Evolutionary conservation across 2,113 vertebrate genomes (phyloP).

Genomic region (Theristicus caerulescens): DNA sequence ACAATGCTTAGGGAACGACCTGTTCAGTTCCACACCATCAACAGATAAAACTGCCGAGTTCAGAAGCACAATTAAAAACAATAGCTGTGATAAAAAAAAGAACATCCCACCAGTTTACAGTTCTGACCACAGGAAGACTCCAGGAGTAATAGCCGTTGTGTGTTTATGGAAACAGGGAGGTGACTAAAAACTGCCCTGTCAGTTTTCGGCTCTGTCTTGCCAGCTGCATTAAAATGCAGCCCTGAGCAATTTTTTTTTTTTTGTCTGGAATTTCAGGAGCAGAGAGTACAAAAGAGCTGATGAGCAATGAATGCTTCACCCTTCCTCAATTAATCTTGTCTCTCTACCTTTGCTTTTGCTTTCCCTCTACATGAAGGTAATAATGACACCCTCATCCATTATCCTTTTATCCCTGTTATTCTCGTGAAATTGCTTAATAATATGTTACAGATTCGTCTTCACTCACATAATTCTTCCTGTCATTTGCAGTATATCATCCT

Average conservation of each 20-base stretch:
- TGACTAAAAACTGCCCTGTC: slow-evolving; percentile 78
- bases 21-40: neutral
- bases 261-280: slow-evolving; percentile 78
- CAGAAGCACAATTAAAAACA: slow-evolving; percentile 26
- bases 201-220: slow-evolving; percentile 68
- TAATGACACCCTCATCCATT: slow-evolving; percentile 97
- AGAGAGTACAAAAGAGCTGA: slow-evolving; percentile 85
- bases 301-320: slow-evolving; percentile 93
- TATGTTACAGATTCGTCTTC: slow-evolving; percentile 96
- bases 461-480: slow-evolving; percentile 95
- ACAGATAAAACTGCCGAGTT: slow-evolving; percentile 14
- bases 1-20: neutral
- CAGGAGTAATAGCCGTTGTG: slow-evolving; percentile 12
- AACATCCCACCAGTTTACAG: slow-evolving; percentile 17
- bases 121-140: slow-evolving; percentile 19
- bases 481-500: slow-evolving; percentile 93
- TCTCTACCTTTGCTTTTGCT: slow-evolving; percentile 91
- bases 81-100: neutral
- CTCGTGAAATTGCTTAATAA: slow-evolving; percentile 96
- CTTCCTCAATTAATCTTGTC: slow-evolving; percentile 98
- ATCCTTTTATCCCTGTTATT: slow-evolving; percentile 97
- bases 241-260: slow-evolving; percentile 66
- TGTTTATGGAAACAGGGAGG: slow-evolving; percentile 59
- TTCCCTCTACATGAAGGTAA: slow-evolving; percentile 89
- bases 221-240: slow-evolving; percentile 76